Percentiles rank a stretch among this genome's conserved stretches.
phyloP scores from a whole-genome alignment of 2,888 invertebrate species.

The Drosophila acutilabella region DNA sequence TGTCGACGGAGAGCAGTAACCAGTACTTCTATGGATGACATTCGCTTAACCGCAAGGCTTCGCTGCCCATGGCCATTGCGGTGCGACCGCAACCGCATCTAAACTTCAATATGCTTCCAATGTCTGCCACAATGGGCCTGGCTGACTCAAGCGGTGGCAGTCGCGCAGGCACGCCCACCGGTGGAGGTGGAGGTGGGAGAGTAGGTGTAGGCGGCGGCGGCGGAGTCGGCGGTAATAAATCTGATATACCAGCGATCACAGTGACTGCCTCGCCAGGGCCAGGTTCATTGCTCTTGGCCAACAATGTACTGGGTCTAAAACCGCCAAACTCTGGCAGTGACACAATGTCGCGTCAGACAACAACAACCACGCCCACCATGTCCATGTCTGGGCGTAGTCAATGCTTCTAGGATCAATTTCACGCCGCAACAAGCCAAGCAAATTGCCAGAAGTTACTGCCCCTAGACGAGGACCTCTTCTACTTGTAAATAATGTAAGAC shows the following conservation, averaged over 20 bases:
- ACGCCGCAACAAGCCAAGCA: constrained; percentile 9
- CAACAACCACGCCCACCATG: constrained; percentile 59
- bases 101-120: constrained; percentile 79
- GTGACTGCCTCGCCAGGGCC: constrained; percentile 76
- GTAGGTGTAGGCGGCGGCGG: constrained; percentile 16
- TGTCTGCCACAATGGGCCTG: constrained; percentile 80
- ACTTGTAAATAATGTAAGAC: constrained; percentile 76
- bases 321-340: constrained; percentile 47
- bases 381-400: constrained; percentile 81
- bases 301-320: constrained; percentile 64
- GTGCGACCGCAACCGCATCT: constrained; percentile 75
- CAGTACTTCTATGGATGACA: constrained; percentile 85
- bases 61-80: constrained; percentile 79
- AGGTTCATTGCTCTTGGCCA: constrained; percentile 51
- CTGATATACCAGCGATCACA: constrained; percentile 81
- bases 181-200: constrained; percentile 18
- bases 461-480: constrained; percentile 72
- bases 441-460: constrained; percentile 10
- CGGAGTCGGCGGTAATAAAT: constrained; percentile 44
- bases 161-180: constrained; percentile 72
- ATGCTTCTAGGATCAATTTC: constrained; percentile 82
- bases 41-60: constrained; percentile 82
- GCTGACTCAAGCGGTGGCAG: constrained; percentile 44
- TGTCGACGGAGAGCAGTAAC: constrained; percentile 76
- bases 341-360: constrained; percentile 12